Conservation (phyloP, 1,140 invertebrate genomes). For the Temnothorax longispinosus region DNA sequence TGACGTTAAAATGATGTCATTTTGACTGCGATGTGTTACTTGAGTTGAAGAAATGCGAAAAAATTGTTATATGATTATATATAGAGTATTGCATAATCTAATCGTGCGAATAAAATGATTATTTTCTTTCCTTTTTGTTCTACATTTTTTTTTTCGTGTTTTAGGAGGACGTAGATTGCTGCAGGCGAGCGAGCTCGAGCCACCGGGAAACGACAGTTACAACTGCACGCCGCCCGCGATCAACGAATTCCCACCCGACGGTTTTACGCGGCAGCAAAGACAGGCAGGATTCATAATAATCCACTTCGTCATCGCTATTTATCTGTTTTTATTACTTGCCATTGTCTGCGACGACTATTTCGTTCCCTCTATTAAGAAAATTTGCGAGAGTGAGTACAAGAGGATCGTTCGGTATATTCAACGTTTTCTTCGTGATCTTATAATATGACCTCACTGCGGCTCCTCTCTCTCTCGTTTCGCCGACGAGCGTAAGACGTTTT, state of each 20-base stretch:
- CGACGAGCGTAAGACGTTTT: constrained; percentile 12
- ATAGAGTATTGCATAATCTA: too few relatives aligned
- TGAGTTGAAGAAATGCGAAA: too few relatives aligned
- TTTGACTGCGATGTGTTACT: too few relatives aligned
- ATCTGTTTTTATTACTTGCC: constrained; percentile 87
- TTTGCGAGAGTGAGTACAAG: constrained; percentile 86
- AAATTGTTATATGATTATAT: too few relatives aligned
- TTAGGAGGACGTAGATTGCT: constrained; percentile 77
- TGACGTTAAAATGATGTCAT: too few relatives aligned
- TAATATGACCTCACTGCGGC: constrained; percentile 17
- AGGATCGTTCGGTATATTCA: constrained; percentile 9
- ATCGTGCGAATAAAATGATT: neutral
- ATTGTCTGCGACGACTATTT: constrained; percentile 88
- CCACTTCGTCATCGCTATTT: constrained; percentile 87
- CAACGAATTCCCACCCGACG: constrained; percentile 86
- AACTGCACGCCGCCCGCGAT: constrained; percentile 86
- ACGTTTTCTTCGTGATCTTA: neutral
- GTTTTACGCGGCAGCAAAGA: constrained; percentile 84
- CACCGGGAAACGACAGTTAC: constrained; percentile 51
- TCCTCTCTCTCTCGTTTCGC: constrained; percentile 27
- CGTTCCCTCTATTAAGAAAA: constrained; percentile 87
- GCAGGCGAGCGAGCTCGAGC: constrained; percentile 50
- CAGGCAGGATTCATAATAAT: constrained; percentile 85
- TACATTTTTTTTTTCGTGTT: neutral
- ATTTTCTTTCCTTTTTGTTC: neutral